These are phyloP conservation scores for Neuroscelio doddi DNA, from an alignment of 2,888 invertebrate species.

Conservation along the genomic window DNA sequence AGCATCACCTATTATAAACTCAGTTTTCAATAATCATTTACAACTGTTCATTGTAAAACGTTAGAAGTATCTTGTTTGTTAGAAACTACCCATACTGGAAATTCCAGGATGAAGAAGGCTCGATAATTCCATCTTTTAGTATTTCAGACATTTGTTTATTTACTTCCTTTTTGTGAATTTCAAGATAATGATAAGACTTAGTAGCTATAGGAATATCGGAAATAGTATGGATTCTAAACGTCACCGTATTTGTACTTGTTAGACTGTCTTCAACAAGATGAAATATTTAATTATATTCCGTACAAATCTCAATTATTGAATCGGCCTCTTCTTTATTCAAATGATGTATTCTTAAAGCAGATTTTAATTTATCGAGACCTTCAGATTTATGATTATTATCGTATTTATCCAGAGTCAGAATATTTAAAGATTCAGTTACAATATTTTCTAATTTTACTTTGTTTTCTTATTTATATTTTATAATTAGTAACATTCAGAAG, in stretches of 20 bases:
- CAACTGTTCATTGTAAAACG: slow-evolving; percentile 42
- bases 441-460: no score
- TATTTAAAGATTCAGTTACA: no score
- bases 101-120: slow-evolving; percentile 56
- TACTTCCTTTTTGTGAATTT: slow-evolving; percentile 41
- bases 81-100: slow-evolving; percentile 62
- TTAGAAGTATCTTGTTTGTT: slow-evolving; percentile 58
- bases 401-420: no score
- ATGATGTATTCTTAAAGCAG: slow-evolving; percentile 12
- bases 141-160: slow-evolving; percentile 48
- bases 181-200: slow-evolving; percentile 39
- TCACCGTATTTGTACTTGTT: slow-evolving; percentile 13
- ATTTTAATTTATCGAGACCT: slow-evolving; percentile 2
- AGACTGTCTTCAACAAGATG: slow-evolving; percentile 22
- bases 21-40: slow-evolving; percentile 52
- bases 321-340: slow-evolving; percentile 21
- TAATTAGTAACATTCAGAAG: no score
- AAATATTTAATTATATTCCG: slow-evolving; percentile 25
- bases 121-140: slow-evolving; percentile 51
- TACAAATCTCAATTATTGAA: not conserved
- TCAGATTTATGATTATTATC: no score
- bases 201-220: slow-evolving; percentile 30
- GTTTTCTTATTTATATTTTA: no score
- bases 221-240: slow-evolving; percentile 23
- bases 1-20: slow-evolving; percentile 52